A percentile compares a stretch with the other conserved stretches of the same genome.
Evolutionary conservation across 2,113 vertebrate species (phyloP).

Genomic region (Megaceryle maxima): DNA sequence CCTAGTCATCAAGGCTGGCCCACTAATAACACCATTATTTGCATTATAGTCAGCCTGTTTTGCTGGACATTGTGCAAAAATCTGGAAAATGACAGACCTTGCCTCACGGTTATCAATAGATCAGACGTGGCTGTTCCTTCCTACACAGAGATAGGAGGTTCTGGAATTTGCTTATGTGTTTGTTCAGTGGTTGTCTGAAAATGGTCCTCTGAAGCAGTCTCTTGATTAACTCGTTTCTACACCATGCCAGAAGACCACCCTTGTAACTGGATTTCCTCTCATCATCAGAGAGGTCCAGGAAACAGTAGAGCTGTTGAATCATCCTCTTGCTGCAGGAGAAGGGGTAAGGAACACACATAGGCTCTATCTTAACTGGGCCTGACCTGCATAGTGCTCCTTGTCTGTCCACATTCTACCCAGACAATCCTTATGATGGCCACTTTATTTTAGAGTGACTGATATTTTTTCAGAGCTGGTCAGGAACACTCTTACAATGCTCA

Average conservation of each 20-base stretch:
- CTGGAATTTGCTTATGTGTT: neutral
- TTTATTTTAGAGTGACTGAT: neutral
- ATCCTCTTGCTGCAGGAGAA: neutral
- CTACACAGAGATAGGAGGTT: neutral
- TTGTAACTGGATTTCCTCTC: neutral
- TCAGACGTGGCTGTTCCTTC: neutral
- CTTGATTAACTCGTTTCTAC: neutral
- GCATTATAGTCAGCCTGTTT: neutral
- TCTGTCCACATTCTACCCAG: too few relatives aligned
- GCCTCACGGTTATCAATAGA: neutral
- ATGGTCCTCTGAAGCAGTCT: neutral
- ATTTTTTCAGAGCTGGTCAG: neutral
- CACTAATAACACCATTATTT: neutral
- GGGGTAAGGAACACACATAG: neutral
- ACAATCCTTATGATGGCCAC: neutral
- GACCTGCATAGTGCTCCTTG: neutral
- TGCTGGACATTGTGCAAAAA: neutral
- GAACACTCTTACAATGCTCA: neutral
- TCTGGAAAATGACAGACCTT: neutral
- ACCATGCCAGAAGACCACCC: neutral
- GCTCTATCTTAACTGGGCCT: neutral
- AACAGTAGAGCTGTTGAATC: neutral
- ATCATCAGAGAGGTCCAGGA: neutral
- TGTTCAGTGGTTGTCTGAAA: neutral
- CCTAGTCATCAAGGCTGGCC: neutral